Evolutionary conservation across 1,140 invertebrate genomes (phyloP).

Genomic region (Eriosoma lanigerum): DNA sequence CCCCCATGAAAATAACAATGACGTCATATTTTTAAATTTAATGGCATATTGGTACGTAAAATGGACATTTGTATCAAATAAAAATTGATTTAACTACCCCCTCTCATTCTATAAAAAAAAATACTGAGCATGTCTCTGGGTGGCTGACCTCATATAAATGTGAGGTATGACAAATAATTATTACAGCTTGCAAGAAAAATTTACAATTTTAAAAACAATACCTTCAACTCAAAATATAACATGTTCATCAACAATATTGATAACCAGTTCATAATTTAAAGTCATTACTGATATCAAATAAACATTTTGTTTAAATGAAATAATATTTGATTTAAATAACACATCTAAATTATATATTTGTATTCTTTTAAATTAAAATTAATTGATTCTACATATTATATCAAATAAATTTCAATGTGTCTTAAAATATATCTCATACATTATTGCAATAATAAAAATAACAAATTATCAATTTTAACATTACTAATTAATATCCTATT

Average conservation of each 20-base stretch:
- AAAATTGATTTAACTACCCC: too few species aligned
- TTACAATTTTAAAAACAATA: not conserved
- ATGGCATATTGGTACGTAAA: too few species aligned
- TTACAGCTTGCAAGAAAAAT: too few species aligned
- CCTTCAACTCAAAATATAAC: not conserved
- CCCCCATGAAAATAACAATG: too few species aligned
- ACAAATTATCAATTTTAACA: not conserved
- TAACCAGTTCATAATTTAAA: conserved; percentile 5
- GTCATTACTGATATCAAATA: conserved; percentile 19
- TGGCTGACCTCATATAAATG: too few species aligned
- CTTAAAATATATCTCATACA: not conserved
- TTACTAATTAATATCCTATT: not conserved
- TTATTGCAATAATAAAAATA: not conserved
- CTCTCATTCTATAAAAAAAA: too few species aligned
- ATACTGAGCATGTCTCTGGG: too few species aligned
- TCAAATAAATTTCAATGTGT: not conserved
- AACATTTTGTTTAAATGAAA: not conserved
- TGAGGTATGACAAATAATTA: too few species aligned
- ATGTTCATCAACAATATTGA: not conserved
- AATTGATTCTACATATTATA: not conserved
- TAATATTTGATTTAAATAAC: not conserved
- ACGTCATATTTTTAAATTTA: too few species aligned
- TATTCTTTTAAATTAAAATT: not conserved
- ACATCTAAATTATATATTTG: not conserved
- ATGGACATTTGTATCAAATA: too few species aligned